A percentile compares a stretch with the other conserved stretches of the same genome.
Conservation (phyloP, 2,113 vertebrate genomes). For the Cephalopterus ornatus region DNA sequence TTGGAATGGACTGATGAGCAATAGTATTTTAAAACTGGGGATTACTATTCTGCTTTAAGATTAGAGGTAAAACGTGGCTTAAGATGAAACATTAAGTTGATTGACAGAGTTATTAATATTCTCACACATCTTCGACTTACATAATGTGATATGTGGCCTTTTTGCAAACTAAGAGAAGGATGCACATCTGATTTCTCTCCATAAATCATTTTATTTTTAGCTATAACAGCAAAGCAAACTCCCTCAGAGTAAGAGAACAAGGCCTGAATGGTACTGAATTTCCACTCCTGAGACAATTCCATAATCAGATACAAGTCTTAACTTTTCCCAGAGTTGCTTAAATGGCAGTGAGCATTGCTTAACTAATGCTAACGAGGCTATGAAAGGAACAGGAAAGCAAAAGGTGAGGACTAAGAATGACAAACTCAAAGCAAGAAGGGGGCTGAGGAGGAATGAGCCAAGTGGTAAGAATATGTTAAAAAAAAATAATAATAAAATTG, state of each 20-base stretch:
- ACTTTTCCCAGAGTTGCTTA: conserved; percentile 16
- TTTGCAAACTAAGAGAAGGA: neutral
- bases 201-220: neutral
- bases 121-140: neutral
- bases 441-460: conserved; percentile 42
- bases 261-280: conserved; percentile 5
- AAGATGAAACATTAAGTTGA: neutral
- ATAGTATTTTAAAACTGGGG: neutral
- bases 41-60: neutral
- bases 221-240: neutral
- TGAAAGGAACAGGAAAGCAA: conserved; percentile 42
- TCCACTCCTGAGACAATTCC: neutral
- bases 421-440: conserved; percentile 38
- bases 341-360: conserved; percentile 31
- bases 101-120: neutral
- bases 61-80: neutral
- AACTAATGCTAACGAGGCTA: conserved; percentile 55
- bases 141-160: neutral
- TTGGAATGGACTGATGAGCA: neutral
- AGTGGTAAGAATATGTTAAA: conserved; percentile 15
- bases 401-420: conserved; percentile 7
- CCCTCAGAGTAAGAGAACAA: neutral
- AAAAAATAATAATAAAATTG: neutral
- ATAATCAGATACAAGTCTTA: neutral
- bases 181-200: neutral